Percentiles rank a stretch among this genome's conserved stretches.
Evolutionary conservation across 35 echinoderm and acorn worm species (phyloP).

Genomic region (Nesometra sesokonis): DNA sequence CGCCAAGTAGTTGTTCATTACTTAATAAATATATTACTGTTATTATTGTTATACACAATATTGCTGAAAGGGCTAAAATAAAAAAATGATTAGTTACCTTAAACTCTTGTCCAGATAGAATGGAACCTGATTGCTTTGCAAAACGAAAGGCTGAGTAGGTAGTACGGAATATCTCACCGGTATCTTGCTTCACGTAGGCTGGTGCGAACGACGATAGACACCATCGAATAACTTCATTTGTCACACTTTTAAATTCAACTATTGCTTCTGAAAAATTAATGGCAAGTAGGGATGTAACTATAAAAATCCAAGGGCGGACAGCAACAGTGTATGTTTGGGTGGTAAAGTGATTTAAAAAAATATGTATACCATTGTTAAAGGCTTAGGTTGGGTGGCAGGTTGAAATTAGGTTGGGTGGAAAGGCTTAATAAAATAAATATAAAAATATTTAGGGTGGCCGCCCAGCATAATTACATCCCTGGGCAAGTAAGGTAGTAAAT

Average conservation of each 20-base stretch:
- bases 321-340: too few relatives aligned
- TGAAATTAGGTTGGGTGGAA: too few relatives aligned
- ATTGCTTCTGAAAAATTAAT: conserved; percentile 32
- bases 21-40: neutral
- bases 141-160: conserved; percentile 66
- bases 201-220: conserved; percentile 64
- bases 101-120: conserved; percentile 54
- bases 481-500: neutral
- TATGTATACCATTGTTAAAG: too few relatives aligned
- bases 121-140: conserved; percentile 26
- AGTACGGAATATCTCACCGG: conserved; percentile 31
- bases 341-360: too few relatives aligned
- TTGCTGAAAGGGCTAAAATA: neutral
- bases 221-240: conserved; percentile 35
- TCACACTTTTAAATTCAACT: conserved; percentile 56
- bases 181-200: conserved; percentile 55
- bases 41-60: too few relatives aligned
- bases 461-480: too few relatives aligned
- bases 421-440: too few relatives aligned
- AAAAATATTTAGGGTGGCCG: too few relatives aligned
- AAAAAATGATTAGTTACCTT: conserved; percentile 10
- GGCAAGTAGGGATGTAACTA: too few relatives aligned
- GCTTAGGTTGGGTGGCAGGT: too few relatives aligned
- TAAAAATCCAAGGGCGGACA: too few relatives aligned
- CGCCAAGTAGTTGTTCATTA: neutral